Conservation (phyloP, 1,140 invertebrate genomes). For the Luehdorfia chinensis region DNA sequence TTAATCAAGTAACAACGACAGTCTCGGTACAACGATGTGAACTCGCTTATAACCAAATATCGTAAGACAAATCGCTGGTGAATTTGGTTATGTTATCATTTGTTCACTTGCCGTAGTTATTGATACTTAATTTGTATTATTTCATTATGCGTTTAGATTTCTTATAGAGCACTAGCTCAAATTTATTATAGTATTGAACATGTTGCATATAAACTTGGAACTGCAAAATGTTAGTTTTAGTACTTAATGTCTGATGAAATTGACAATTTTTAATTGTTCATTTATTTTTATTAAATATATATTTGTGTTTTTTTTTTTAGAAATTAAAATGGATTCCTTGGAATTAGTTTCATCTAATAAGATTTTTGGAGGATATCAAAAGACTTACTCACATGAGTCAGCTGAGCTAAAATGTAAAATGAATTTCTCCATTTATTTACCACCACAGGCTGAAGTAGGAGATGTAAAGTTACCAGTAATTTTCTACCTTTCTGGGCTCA, state of each 20-base stretch:
- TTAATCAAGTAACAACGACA: too few species aligned
- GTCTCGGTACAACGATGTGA: too few species aligned
- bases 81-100: too few species aligned
- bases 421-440: constrained; percentile 95
- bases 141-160: too few species aligned
- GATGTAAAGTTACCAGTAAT: constrained; percentile 87
- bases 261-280: not conserved
- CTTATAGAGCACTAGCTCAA: too few species aligned
- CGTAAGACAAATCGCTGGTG: too few species aligned
- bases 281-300: not conserved
- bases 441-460: constrained; percentile 84
- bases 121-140: too few species aligned
- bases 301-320: not conserved
- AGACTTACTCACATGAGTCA: constrained; percentile 91
- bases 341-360: constrained; percentile 83
- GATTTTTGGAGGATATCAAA: constrained; percentile 89
- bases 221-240: constrained; percentile 8
- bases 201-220: constrained; percentile 5
- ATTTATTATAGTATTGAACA: too few species aligned
- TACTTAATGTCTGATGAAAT: not conserved
- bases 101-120: too few species aligned
- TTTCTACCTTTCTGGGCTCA: constrained; percentile 96
- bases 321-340: constrained; percentile 65
- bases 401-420: constrained; percentile 90
- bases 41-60: too few species aligned